phyloP scores from a whole-genome alignment of 2,113 vertebrate genomes.

The Chunga burmeisteri region DNA sequence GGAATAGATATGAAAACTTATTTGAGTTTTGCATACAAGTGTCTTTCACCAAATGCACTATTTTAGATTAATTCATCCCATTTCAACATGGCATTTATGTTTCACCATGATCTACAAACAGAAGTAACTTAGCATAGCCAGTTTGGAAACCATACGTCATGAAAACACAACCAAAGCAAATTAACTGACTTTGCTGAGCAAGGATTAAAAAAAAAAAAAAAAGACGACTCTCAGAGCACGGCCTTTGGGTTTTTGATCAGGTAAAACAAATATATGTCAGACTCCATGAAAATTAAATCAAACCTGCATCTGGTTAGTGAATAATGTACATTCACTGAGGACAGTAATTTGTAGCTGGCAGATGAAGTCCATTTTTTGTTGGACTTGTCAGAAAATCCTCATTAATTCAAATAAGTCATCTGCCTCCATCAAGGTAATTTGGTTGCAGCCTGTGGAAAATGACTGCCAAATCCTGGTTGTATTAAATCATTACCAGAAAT shows the following conservation, averaged over 20 bases:
- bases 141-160: neutral
- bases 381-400: neutral
- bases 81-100: accelerated
- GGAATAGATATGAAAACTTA: neutral
- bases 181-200: neutral
- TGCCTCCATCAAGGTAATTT: neutral
- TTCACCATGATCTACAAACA: neutral
- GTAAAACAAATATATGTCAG: neutral
- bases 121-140: neutral
- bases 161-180: neutral
- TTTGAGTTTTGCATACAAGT: neutral
- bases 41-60: neutral
- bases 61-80: neutral
- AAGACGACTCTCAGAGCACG: neutral
- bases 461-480: neutral
- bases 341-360: neutral
- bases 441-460: neutral
- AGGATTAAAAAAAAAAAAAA: too few species aligned
- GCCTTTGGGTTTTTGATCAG: neutral
- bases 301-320: neutral
- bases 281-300: neutral
- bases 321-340: neutral
- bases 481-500: neutral
- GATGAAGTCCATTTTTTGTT: neutral
- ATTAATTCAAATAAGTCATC: neutral